These are phyloP conservation scores for Galago senegalensis DNA, from an alignment of 2,797 vertebrate species.

Conservation along the genomic window DNA sequence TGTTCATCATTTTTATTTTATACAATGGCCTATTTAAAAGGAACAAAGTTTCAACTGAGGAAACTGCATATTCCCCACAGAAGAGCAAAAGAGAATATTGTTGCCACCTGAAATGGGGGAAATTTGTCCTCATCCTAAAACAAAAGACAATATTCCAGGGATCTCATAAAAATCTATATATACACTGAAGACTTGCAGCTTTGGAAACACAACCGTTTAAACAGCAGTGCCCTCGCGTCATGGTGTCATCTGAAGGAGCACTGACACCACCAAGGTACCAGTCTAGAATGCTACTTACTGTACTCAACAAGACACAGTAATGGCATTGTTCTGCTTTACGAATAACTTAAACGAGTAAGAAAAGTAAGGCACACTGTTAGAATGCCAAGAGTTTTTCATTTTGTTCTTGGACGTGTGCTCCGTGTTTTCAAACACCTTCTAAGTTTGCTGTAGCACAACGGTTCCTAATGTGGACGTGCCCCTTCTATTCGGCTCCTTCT, in stretches of 20 bases:
- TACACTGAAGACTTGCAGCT: neutral
- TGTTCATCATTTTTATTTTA: conserved; percentile 12
- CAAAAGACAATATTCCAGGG: neutral
- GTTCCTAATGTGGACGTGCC: neutral
- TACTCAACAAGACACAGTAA: neutral
- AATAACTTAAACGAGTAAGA: neutral
- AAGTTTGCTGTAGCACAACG: neutral
- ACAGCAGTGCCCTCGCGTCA: neutral
- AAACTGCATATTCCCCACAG: neutral
- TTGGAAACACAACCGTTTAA: conserved; percentile 17
- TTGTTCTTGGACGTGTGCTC: neutral
- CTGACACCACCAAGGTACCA: neutral
- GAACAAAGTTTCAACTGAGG: neutral
- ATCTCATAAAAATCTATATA: neutral
- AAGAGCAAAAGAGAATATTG: neutral
- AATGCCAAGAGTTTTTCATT: neutral
- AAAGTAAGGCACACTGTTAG: neutral
- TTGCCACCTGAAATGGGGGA: neutral
- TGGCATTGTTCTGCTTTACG: neutral
- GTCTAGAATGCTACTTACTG: neutral
- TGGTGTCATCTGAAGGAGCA: neutral
- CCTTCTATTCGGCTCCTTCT: too few relatives aligned
- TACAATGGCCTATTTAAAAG: conserved; percentile 17
- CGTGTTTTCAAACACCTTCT: neutral
- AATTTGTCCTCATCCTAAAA: neutral